Percentiles rank a stretch among this genome's conserved stretches.
Conservation (phyloP, 30 jellyfish, hydroid and myxozoan species). For the Rhopilema esculentum region DNA sequence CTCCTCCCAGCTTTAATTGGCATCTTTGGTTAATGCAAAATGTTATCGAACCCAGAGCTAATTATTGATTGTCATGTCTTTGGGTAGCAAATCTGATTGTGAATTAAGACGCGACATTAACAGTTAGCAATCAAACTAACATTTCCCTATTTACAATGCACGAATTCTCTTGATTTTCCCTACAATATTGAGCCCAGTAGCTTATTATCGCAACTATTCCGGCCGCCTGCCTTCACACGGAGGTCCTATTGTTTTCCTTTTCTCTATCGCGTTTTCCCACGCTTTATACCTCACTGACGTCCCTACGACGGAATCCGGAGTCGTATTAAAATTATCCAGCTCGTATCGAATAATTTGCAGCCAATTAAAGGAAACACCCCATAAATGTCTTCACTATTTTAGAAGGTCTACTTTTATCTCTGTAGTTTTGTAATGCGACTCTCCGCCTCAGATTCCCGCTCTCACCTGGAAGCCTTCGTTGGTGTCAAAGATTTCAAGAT, state of each 20-base stretch:
- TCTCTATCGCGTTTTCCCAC: slow-evolving; percentile 37
- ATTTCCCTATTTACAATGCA: neutral
- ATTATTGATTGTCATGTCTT: neutral
- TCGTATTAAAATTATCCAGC: slow-evolving; percentile 31
- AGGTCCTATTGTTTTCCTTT: slow-evolving; percentile 2
- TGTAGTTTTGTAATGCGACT: neutral
- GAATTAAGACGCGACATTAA: neutral
- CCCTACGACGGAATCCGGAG: slow-evolving; percentile 52
- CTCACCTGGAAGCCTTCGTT: neutral
- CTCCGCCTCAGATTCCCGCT: neutral
- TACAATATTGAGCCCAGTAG: neutral
- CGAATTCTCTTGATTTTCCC: neutral
- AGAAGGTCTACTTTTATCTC: neutral
- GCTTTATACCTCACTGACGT: slow-evolving; percentile 19
- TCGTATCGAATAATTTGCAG: neutral
- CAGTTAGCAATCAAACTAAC: neutral
- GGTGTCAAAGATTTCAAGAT: neutral
- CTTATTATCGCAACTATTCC: neutral
- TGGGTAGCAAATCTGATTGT: neutral
- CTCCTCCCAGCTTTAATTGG: neutral
- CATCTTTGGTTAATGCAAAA: neutral
- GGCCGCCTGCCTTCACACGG: slow-evolving; percentile 21
- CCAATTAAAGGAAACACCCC: neutral
- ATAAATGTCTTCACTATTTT: neutral
- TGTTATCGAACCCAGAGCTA: neutral